Evolutionary conservation across 2,888 invertebrate genomes (phyloP).

Genomic region (Drosophila prolongata): DNA sequence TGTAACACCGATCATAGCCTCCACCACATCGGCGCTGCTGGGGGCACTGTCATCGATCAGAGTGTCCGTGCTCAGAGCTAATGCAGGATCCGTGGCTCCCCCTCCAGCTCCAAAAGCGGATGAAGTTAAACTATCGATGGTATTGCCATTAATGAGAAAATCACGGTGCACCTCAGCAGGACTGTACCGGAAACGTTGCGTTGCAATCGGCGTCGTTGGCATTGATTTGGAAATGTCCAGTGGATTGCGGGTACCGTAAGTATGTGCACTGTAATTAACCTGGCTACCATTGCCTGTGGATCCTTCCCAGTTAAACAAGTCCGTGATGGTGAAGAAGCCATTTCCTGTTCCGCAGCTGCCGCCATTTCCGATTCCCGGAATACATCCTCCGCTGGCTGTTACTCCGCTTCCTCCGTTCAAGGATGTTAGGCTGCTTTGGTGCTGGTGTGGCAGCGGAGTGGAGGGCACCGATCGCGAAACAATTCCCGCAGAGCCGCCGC

Average conservation of each 20-base stretch:
- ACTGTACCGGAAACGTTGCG: constrained; percentile 86
- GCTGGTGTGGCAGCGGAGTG: constrained; percentile 87
- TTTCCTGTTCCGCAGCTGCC: constrained; percentile 45
- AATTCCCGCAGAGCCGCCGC: constrained; percentile 75
- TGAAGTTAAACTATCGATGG: constrained; percentile 84
- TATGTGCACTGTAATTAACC: constrained; percentile 36
- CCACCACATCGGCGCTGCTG: constrained; percentile 72
- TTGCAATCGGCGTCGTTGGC: constrained; percentile 89
- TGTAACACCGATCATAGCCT: constrained; percentile 82
- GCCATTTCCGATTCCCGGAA: constrained; percentile 14
- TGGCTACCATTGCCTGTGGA: constrained; percentile 28
- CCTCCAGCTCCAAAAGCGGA: constrained; percentile 60
- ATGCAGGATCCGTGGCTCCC: constrained; percentile 41
- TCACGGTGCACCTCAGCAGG: constrained; percentile 84
- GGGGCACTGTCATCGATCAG: constrained; percentile 70
- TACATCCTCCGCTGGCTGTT: constrained; percentile 14
- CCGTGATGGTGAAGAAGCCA: constrained; percentile 61
- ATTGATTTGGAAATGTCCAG: constrained; percentile 90
- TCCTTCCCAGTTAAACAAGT: constrained; percentile 54
- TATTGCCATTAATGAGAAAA: constrained; percentile 88
- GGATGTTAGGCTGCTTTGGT: constrained; percentile 18
- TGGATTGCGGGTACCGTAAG: constrained; percentile 61
- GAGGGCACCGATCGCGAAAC: constrained; percentile 89
- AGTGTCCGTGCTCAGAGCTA: constrained; percentile 59
- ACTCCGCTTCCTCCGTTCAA: constrained; percentile 21